Evolutionary conservation across 1,140 invertebrate genomes (phyloP), one percentile per base, ranked within the genome.

Genomic region (Harlomillsia oculata): DNA sequence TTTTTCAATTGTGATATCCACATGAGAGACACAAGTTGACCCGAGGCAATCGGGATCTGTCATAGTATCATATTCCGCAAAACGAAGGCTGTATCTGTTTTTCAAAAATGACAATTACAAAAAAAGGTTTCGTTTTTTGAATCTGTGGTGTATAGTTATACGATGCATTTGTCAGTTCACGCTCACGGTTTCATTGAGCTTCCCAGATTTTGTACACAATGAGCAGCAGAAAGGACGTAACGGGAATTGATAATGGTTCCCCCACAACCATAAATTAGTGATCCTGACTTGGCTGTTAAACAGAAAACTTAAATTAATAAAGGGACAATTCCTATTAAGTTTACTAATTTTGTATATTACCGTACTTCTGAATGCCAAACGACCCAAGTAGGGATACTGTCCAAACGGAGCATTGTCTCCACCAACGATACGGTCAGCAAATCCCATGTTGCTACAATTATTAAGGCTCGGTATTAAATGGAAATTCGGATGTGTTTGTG

Each of bases 41-140:
- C 43, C 32, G 18, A 40, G 11, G 25, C 56, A 59, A n/a, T 59
- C 56, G 6, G 50, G 56, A 39, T 59, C 34, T 23, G 16, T 43
- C 6, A 20, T 32, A n/a, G 34, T 21, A 14, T 51, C 48, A 45
- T 57, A 29, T 25, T 57, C 55, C 14, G 21, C 55, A 16, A 57
- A 32, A 6, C 37, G 28, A n/a, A 48, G 16, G 30, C 34, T 20
- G 28, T 21, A 18, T 6, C 45, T 48, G 16, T 20, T 9, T 34
- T 34, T 29, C 4, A n/a, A 18, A 49, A 49, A 20, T 34, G 16
- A 34, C 16, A 37, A 36, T n/a, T 29, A 21, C 18, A 14, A 49
- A 11, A 26, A 32, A 28, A 8, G 11, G 23, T 16, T 43, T 11
- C 5, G n/a, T 23, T 9, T 11, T 23, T n/a, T 21, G 21, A 5